Evolutionary conservation across 2,888 invertebrate genomes (phyloP).

Genomic region (Amblyjoppa proteus): DNA sequence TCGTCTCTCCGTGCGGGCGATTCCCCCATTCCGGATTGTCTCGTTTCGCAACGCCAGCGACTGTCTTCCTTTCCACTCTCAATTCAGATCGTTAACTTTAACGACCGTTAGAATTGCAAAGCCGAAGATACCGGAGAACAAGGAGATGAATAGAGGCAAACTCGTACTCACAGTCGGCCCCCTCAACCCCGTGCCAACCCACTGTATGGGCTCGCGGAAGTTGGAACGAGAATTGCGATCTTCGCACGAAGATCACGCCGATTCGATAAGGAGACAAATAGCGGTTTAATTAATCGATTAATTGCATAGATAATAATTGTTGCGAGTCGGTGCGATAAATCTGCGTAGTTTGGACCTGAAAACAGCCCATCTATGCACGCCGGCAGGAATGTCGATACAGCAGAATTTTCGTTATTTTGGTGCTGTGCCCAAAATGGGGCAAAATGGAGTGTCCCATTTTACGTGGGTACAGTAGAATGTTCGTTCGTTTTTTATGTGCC

Average conservation of each 20-base stretch:
- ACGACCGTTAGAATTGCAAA: slow-evolving; percentile 65
- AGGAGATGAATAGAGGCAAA: slow-evolving; percentile 63
- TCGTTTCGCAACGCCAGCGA: slow-evolving; percentile 1
- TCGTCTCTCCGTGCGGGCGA: neutral
- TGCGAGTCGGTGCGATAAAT: neutral
- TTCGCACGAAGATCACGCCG: slow-evolving; percentile 38
- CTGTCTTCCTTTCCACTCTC: slow-evolving; percentile 42
- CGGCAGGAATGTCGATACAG: neutral
- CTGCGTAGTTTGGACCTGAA: neutral
- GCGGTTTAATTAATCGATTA: slow-evolving; percentile 63
- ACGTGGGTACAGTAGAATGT: no score
- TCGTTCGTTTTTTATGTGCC: no score
- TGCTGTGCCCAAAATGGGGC: no score
- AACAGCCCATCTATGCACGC: neutral
- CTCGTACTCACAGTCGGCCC: slow-evolving; percentile 29
- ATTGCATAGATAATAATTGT: slow-evolving; percentile 58
- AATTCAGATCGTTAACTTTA: slow-evolving; percentile 68
- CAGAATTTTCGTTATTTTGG: no score
- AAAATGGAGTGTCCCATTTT: no score
- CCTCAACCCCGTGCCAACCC: no score
- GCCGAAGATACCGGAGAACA: slow-evolving; percentile 57
- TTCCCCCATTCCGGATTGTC: slow-evolving; percentile 6
- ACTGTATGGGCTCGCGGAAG: neutral
- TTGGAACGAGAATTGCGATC: slow-evolving; percentile 36
- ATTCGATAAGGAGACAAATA: slow-evolving; percentile 63